These are phyloP conservation scores for Priocnemis perturbator DNA, from an alignment of 2,888 invertebrate species.

Conservation along the genomic window DNA sequence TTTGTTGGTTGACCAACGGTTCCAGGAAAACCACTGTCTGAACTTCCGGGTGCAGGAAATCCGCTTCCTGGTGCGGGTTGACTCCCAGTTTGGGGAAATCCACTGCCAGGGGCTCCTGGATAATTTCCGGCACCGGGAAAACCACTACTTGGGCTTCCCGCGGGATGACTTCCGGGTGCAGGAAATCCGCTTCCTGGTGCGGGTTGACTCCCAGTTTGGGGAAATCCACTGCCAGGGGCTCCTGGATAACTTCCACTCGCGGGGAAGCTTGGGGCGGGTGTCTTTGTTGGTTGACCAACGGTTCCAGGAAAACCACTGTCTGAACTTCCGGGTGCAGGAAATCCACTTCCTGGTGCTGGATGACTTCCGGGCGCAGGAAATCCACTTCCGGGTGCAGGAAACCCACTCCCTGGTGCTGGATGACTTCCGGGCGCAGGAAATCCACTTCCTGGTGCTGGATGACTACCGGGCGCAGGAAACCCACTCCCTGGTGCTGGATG, in stretches of 20 bases:
- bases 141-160: background rate
- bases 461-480: background rate
- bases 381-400: background rate
- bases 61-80: slow-evolving; percentile 10
- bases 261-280: too few species aligned
- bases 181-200: background rate
- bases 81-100: too few species aligned
- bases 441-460: slow-evolving; percentile 5
- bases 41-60: slow-evolving; percentile 19
- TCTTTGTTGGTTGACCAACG: background rate
- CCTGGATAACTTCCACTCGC: too few species aligned
- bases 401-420: background rate
- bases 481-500: background rate
- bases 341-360: slow-evolving; percentile 14
- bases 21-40: background rate
- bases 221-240: too few species aligned
- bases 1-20: background rate
- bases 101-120: background rate
- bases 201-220: too few species aligned
- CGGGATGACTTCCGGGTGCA: background rate
- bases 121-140: background rate
- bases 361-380: background rate
- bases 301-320: background rate
- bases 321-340: slow-evolving; percentile 16
- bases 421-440: slow-evolving; percentile 17